Evolutionary conservation across 2,888 invertebrate species (phyloP).

Genomic region (Syritta pipiens): DNA sequence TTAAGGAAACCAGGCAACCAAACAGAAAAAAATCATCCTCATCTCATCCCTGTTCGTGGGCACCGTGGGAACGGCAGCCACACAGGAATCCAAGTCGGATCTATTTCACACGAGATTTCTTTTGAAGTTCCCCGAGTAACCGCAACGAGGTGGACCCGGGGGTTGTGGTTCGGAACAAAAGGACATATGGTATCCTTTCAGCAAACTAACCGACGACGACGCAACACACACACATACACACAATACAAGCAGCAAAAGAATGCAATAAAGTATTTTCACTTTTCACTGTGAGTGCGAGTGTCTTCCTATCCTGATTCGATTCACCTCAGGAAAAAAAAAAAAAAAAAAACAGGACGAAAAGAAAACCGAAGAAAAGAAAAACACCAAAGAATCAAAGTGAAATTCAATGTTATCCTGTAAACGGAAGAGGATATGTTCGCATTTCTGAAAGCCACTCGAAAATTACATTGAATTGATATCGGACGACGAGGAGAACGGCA

Average conservation of each 20-base stretch:
- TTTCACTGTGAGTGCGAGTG: background rate
- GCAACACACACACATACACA: no score
- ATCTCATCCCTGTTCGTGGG: no score
- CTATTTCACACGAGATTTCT: constrained; percentile 12
- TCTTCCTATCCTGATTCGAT: background rate
- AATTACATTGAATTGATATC: constrained; percentile 38
- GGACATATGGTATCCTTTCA: constrained; percentile 1
- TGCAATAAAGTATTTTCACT: constrained; percentile 27
- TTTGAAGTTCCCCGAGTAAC: constrained; percentile 17
- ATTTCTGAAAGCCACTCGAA: constrained; percentile 44
- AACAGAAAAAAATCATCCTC: no score
- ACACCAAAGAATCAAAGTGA: constrained; percentile 24
- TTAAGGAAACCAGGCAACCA: no score
- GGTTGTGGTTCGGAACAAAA: background rate
- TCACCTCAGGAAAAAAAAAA: background rate
- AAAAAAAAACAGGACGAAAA: no score
- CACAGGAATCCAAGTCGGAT: background rate
- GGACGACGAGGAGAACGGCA: background rate
- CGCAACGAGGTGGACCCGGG: background rate
- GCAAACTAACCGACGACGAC: constrained; percentile 2
- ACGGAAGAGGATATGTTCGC: constrained; percentile 31
- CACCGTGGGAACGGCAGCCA: background rate
- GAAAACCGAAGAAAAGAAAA: background rate
- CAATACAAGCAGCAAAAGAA: no score
- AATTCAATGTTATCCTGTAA: constrained; percentile 36